Conservation (phyloP, 1,140 invertebrate genomes). For the Orchesella cincta region DNA sequence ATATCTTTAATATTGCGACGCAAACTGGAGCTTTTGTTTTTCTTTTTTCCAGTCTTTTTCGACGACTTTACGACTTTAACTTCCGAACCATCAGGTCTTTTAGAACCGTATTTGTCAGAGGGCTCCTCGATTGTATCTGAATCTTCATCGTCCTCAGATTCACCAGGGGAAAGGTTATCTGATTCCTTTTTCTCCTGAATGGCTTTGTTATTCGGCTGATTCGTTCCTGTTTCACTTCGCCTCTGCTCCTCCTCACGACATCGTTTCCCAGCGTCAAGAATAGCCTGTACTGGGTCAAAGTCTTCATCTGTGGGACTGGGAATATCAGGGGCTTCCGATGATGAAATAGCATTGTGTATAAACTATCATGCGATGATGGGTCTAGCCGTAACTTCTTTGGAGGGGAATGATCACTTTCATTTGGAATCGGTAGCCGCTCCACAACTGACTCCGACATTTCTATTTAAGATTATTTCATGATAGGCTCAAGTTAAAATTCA, state of each 20-base stretch:
- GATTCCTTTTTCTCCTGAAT: too few species aligned
- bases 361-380: too few species aligned
- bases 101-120: too few species aligned
- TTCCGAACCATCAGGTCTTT: neutral
- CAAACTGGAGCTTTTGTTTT: conserved; percentile 64
- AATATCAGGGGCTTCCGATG: neutral
- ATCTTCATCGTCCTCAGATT: too few species aligned
- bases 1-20: conserved; percentile 86
- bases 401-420: neutral
- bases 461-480: neutral
- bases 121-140: too few species aligned
- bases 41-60: neutral
- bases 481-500: neutral
- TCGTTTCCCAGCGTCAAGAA: neutral
- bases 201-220: too few species aligned
- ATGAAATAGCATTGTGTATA: neutral
- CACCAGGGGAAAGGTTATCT: too few species aligned
- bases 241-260: neutral
- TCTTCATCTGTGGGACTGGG: neutral
- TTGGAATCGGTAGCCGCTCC: neutral
- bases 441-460: conserved; percentile 16
- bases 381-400: neutral
- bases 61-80: too few species aligned
- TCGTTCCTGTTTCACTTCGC: neutral
- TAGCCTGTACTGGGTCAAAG: neutral